Conservation (phyloP, 1,140 invertebrate genomes). For the Sipha flava region DNA sequence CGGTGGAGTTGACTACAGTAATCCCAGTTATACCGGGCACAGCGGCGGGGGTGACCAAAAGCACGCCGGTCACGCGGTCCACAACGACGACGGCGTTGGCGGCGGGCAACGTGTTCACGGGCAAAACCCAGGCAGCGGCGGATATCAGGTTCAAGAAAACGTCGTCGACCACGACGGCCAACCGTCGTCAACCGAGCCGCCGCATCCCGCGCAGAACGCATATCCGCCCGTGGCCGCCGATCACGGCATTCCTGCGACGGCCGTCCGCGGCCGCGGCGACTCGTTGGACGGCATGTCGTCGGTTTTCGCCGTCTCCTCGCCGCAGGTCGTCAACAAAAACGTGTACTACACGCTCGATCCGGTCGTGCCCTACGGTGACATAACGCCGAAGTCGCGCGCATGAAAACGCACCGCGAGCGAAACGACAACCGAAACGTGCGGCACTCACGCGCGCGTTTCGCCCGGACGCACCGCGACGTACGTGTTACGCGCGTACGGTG, state of each 20-base stretch:
- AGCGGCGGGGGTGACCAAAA: no score
- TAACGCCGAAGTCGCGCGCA: no score
- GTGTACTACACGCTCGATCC: conserved; percentile 15
- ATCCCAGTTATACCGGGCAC: no score
- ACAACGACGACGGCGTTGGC: no score
- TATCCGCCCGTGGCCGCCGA: not conserved
- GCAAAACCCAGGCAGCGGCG: not conserved
- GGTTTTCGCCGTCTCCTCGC: not conserved
- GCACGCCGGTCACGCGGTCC: no score
- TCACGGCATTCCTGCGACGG: not conserved
- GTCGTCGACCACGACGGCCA: not conserved
- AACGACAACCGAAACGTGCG: no score
- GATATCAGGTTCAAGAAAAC: not conserved
- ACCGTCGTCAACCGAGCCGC: not conserved
- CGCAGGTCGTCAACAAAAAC: not conserved
- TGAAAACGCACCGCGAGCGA: not conserved
- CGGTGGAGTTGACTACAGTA: no score
- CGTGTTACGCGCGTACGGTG: no score
- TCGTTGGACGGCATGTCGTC: not conserved
- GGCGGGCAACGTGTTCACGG: no score
- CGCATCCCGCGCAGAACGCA: no score
- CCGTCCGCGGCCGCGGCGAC: not conserved
- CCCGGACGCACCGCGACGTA: no score
- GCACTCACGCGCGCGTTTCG: not conserved
- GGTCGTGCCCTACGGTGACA: not conserved